Evolutionary conservation across 2,888 invertebrate genomes (phyloP), one percentile per base, ranked within the genome.

Genomic region (Ormyrus rosae): DNA sequence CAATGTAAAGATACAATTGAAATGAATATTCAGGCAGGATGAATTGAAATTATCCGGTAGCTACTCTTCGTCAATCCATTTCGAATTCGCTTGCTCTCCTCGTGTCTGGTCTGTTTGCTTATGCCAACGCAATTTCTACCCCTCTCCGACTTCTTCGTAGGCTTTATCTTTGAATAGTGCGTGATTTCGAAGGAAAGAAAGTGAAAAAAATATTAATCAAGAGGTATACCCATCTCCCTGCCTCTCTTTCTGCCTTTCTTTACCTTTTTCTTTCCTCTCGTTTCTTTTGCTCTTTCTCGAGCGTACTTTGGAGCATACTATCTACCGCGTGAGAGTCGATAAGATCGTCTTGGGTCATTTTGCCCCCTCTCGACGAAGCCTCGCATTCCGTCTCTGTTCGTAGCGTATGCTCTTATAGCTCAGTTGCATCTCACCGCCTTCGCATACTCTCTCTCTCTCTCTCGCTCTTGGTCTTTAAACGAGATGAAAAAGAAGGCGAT

Each of bases 11-110:
- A 50, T 61, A 71, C 61, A 71, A 71, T 71, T 71, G 34, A 61
- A 69, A 69, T 56, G 51, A 45, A 72, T 8, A n/a, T 11, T 45
- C 50, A 5, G 5, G 1, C 10, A 5, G 34, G 19, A 34, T 83
- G 84, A 83, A 88, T 87, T 86, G 86, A 85, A 87, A 86, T 84
- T 83, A 84, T 71, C 56, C 86, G 83, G 87, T 88, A 88, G 87
- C 87, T 80, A 83, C 76, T 77, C 61, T 68, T 64, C 34, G 71
- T 55, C 79, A 64, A 74, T 82, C 81, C 81, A 77, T 75, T 77
- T 80, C 77, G 74, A 71, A 61, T 68, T 61, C n/a, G 50, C 46
- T 58, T 64, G 68, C 71, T 79, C 74, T 58, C 74, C 61, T 69
- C 63, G 6, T 60, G 55, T 63, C 65, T 76, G 79, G 48, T 34